Evolutionary conservation across 2,797 vertebrate genomes (phyloP).

Genomic region (Discoglossus pictus): DNA sequence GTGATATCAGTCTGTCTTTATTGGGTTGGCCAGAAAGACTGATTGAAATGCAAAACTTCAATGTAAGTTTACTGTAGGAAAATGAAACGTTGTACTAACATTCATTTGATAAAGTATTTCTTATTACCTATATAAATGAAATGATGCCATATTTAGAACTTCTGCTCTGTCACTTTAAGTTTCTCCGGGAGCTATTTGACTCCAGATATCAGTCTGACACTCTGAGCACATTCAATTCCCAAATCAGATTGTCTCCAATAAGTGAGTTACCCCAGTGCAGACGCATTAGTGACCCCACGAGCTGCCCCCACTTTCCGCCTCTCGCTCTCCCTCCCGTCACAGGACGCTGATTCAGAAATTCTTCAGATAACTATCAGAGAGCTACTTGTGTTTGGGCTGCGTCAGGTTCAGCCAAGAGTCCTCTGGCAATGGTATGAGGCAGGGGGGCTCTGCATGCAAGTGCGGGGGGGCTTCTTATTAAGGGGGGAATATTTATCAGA

Average conservation of each 20-base stretch:
- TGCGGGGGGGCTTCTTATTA: conserved; percentile 2
- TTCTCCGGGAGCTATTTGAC: no score
- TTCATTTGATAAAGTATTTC: no score
- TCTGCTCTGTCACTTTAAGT: no score
- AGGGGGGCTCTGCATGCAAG: conserved; percentile 12
- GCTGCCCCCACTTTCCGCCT: conserved; percentile 43
- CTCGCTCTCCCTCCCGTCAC: conserved; percentile 41
- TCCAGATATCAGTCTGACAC: conserved; percentile 37
- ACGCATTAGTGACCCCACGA: conserved; percentile 49
- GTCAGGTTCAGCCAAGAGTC: conserved; percentile 48
- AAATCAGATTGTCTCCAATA: conserved; percentile 51
- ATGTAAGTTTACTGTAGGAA: no score
- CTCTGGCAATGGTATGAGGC: conserved; percentile 29
- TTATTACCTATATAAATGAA: no score
- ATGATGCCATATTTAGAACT: no score
- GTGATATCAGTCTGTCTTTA: no score
- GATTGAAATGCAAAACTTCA: no score
- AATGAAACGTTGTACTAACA: no score
- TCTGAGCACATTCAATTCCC: conserved; percentile 41
- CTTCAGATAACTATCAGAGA: conserved; percentile 48
- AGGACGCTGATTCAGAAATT: conserved; percentile 50
- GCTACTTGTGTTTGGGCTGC: conserved; percentile 47
- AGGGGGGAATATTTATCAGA: not conserved
- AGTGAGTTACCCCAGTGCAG: conserved; percentile 47
- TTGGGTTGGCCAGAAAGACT: no score